Conservation (phyloP, 2,797 vertebrate species). For the Leuciscus waleckii region DNA sequence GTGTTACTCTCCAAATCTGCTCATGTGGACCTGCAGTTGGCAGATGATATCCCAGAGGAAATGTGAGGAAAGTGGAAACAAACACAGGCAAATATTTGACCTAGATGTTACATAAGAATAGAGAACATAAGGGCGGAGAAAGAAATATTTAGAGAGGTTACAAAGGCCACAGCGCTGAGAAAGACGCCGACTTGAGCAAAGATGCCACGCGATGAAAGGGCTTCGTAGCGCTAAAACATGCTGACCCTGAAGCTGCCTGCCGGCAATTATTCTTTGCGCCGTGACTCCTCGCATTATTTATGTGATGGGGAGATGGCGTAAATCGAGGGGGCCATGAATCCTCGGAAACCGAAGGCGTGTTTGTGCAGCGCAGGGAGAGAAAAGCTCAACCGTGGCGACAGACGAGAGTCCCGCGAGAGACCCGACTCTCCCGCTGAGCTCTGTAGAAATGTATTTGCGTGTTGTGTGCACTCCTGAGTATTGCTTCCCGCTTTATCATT, state of each 20-base stretch:
- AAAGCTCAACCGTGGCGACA: constrained; percentile 57
- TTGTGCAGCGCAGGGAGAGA: constrained; percentile 49
- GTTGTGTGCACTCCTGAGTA: constrained; percentile 21
- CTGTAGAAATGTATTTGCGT: constrained; percentile 52
- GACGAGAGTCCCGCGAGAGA: constrained; percentile 50
- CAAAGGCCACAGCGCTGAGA: constrained; percentile 42
- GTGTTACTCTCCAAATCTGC: constrained; percentile 28
- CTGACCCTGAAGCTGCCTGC: constrained; percentile 54
- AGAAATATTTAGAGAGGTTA: constrained; percentile 57
- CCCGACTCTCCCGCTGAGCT: constrained; percentile 46
- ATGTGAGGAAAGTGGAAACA: constrained; percentile 58
- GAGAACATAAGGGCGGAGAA: constrained; percentile 49
- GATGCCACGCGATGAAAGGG: constrained; percentile 7
- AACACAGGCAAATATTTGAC: constrained; percentile 57
- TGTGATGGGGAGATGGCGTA: constrained; percentile 54
- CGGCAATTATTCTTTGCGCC: constrained; percentile 58
- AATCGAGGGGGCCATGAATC: constrained; percentile 59
- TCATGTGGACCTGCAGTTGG: constrained; percentile 49
- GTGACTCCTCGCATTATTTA: constrained; percentile 61
- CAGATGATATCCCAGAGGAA: constrained; percentile 59
- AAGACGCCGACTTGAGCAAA: constrained; percentile 12
- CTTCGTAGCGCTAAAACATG: constrained; percentile 44
- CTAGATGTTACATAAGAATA: constrained; percentile 59
- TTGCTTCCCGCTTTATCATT: constrained; percentile 42
- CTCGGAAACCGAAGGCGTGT: constrained; percentile 46